phyloP scores from a whole-genome alignment of 2,888 invertebrate species.

The Graphium colonna region DNA sequence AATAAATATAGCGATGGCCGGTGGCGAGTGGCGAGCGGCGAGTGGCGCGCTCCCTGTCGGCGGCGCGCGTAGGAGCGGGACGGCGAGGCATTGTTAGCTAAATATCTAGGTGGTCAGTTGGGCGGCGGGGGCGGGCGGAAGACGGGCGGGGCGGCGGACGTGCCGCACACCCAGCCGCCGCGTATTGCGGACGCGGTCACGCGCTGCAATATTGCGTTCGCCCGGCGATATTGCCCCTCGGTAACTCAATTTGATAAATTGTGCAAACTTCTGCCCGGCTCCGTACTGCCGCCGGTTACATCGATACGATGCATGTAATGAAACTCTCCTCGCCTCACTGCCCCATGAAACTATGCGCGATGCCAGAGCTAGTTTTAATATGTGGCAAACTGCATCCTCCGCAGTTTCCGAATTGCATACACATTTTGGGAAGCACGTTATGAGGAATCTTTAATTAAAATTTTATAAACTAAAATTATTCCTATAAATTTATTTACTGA shows the following conservation, averaged over 20 bases:
- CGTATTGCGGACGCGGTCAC: slow-evolving; percentile 80
- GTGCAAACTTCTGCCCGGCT: slow-evolving; percentile 72
- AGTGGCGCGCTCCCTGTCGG: no score
- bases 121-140: slow-evolving; percentile 50
- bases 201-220: slow-evolving; percentile 80
- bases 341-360: not conserved
- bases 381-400: slow-evolving; percentile 1
- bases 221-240: slow-evolving; percentile 76
- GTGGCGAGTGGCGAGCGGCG: slow-evolving; percentile 35
- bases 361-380: not conserved
- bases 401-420: no score
- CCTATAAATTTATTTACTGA: no score
- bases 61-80: slow-evolving; percentile 58
- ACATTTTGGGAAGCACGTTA: no score
- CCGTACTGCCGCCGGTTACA: slow-evolving; percentile 57
- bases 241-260: slow-evolving; percentile 79
- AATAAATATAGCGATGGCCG: slow-evolving; percentile 79
- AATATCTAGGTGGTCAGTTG: slow-evolving; percentile 75
- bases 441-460: no score
- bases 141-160: slow-evolving; percentile 66
- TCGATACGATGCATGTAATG: slow-evolving; percentile 48
- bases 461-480: no score
- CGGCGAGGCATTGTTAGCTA: slow-evolving; percentile 77
- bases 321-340: slow-evolving; percentile 28
- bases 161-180: slow-evolving; percentile 74